phyloP scores from a whole-genome alignment of 1,140 invertebrate species.

The Antheraea mylitta region DNA sequence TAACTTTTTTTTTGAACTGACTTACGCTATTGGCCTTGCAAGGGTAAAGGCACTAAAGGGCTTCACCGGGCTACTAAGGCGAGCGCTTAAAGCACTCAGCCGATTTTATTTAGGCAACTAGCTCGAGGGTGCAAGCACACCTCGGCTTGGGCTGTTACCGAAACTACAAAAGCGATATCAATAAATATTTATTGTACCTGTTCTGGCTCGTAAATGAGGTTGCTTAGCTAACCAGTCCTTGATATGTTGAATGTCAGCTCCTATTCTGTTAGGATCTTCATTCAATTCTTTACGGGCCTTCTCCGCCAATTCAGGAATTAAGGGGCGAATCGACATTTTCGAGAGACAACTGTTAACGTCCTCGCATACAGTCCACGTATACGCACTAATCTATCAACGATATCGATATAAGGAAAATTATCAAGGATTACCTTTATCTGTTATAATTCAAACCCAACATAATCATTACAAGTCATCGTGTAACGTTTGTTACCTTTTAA shows the following conservation, averaged over 20 bases:
- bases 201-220: conserved; percentile 76
- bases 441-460: conserved; percentile 2
- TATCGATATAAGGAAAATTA: conserved; percentile 2
- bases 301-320: conserved; percentile 70
- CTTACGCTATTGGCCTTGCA: no score
- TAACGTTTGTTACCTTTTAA: neutral
- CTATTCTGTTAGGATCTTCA: conserved; percentile 80
- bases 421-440: conserved; percentile 11
- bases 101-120: no score
- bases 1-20: no score
- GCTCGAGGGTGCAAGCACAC: no score
- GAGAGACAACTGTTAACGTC: conserved; percentile 12
- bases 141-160: no score
- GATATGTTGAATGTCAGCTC: conserved; percentile 79
- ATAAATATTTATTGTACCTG: conserved; percentile 37
- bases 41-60: no score
- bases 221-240: conserved; percentile 83
- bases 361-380: conserved; percentile 7
- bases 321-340: conserved; percentile 59
- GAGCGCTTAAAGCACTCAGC: no score
- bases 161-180: neutral
- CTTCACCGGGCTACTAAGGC: no score
- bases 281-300: conserved; percentile 80
- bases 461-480: neutral
- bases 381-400: conserved; percentile 5